phyloP scores from a whole-genome alignment of 1,140 invertebrate genomes.

The Oncopeltus fasciatus region DNA sequence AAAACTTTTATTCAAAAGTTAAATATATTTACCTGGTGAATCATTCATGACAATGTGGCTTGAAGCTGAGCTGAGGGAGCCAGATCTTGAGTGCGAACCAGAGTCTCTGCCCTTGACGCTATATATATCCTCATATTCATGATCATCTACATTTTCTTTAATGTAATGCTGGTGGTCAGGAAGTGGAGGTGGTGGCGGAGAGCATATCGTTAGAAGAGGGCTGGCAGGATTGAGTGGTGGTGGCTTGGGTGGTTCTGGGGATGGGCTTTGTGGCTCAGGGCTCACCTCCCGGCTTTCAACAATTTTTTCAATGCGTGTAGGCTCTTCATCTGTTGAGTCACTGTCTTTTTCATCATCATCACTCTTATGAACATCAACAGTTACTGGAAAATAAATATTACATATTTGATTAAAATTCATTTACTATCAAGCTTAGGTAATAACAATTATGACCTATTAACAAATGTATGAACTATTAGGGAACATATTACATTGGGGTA shows the following conservation, averaged over 20 bases:
- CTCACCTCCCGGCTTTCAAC: too few species aligned
- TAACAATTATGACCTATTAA: too few species aligned
- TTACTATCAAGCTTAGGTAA: too few species aligned
- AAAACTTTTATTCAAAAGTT: too few species aligned
- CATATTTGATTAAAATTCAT: too few species aligned
- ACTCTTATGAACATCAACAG: constrained; percentile 48
- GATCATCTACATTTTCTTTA: constrained; percentile 42
- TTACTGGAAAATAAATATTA: constrained; percentile 36
- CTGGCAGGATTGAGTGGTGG: neutral
- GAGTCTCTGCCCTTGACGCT: constrained; percentile 42
- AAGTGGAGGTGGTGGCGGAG: neutral
- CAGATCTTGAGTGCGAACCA: constrained; percentile 48
- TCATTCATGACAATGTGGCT: constrained; percentile 11
- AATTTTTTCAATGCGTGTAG: neutral
- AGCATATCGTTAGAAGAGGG: neutral
- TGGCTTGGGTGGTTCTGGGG: neutral
- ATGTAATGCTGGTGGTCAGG: too few species aligned
- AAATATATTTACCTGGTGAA: constrained; percentile 13
- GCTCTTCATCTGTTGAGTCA: neutral
- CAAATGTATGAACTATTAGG: too few species aligned
- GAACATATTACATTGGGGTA: too few species aligned
- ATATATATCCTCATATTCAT: constrained; percentile 63
- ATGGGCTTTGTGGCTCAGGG: neutral
- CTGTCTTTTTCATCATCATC: constrained; percentile 20
- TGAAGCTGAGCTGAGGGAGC: constrained; percentile 27